phyloP scores from a whole-genome alignment of 2,113 vertebrate genomes.

The Butorides virescens region DNA sequence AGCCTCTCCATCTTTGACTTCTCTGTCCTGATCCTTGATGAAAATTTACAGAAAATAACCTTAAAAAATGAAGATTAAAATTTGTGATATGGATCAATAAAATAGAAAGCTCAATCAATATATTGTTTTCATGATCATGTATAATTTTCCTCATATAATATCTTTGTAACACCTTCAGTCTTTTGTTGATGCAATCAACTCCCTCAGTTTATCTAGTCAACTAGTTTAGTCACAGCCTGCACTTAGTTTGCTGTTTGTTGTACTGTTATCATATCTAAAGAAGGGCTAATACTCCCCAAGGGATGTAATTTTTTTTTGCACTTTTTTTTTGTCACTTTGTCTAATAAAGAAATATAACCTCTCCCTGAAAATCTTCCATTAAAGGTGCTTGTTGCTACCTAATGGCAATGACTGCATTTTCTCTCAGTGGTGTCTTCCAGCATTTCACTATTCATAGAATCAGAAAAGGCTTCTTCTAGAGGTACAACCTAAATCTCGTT shows the following conservation, averaged over 20 bases:
- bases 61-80: background rate
- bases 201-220: background rate
- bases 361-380: background rate
- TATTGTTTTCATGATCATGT: background rate
- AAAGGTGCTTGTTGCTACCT: background rate
- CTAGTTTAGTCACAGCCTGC: background rate
- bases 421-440: background rate
- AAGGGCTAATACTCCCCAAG: background rate
- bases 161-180: background rate
- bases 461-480: background rate
- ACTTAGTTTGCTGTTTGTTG: background rate
- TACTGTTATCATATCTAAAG: background rate
- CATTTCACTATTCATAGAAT: background rate
- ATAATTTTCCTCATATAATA: background rate
- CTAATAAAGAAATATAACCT: background rate
- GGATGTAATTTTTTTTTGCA: background rate
- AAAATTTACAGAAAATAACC: background rate
- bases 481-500: background rate
- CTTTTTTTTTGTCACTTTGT: background rate
- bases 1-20: background rate
- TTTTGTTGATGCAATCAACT: background rate
- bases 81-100: background rate
- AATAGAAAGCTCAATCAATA: background rate
- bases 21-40: background rate
- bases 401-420: background rate